Percentiles rank a stretch among this genome's conserved stretches.
Conservation (phyloP, 64 coral and sea anemone species). For the Actinia equina region DNA sequence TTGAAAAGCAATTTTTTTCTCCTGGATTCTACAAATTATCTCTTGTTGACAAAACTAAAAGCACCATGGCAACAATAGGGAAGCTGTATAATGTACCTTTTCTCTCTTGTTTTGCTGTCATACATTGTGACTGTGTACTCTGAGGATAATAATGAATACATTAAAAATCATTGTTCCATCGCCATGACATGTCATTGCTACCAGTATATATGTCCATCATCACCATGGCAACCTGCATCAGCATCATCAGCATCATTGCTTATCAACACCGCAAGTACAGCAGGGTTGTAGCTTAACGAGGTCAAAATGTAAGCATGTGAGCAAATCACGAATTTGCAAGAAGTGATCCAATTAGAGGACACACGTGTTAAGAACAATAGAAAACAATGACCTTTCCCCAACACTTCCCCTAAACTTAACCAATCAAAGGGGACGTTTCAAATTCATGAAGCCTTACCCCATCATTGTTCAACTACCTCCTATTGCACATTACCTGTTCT, state of each 20-base stretch:
- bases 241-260: not conserved
- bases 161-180: not conserved
- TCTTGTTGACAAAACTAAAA: too few species aligned
- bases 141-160: slow-evolving; percentile 41
- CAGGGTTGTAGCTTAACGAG: too few species aligned
- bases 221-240: not conserved
- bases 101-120: slow-evolving; percentile 93
- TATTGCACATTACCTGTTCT: slow-evolving; percentile 63
- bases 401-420: too few species aligned
- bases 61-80: not conserved
- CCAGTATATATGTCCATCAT: not conserved
- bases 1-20: not conserved
- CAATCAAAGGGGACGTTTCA: too few species aligned
- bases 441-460: too few species aligned
- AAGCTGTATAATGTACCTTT: slow-evolving; percentile 38
- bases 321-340: too few species aligned
- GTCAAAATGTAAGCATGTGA: too few species aligned
- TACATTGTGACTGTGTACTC: slow-evolving; percentile 98
- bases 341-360: too few species aligned
- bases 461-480: too few species aligned
- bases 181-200: not conserved
- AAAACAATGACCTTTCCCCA: too few species aligned
- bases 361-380: too few species aligned
- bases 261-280: not conserved
- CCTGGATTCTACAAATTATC: not conserved